Evolutionary conservation across 2,888 invertebrate species (phyloP).

Genomic region (Empis livida): DNA sequence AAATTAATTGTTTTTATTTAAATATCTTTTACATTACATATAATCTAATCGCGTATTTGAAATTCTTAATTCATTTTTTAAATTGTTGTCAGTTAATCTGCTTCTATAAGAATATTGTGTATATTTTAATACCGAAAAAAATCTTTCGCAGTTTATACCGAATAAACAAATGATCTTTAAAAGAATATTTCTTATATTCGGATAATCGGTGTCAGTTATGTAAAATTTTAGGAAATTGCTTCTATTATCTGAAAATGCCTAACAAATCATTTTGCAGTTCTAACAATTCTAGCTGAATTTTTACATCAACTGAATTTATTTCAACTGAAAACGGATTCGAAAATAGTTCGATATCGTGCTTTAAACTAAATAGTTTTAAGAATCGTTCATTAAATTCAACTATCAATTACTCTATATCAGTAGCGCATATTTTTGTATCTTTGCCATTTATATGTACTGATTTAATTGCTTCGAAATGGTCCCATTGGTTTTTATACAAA

Average conservation of each 20-base stretch:
- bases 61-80: no score
- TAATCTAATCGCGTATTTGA: neutral
- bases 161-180: neutral
- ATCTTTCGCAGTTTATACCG: neutral
- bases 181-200: neutral
- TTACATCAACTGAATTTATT: neutral
- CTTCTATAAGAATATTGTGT: neutral
- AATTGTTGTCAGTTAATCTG: neutral
- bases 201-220: neutral
- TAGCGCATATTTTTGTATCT: neutral
- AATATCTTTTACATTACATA: neutral
- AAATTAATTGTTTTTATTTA: neutral
- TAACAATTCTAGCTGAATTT: neutral
- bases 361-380: neutral
- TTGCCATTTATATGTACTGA: neutral
- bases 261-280: neutral
- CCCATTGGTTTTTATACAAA: neutral
- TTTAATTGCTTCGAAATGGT: neutral
- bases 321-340: neutral
- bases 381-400: neutral
- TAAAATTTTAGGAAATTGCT: neutral
- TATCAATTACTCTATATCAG: neutral
- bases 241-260: neutral
- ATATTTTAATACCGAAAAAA: neutral
- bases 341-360: neutral